These are phyloP conservation scores for Lemur catta DNA, from an alignment of 2,797 vertebrate genomes.

Conservation along the genomic window DNA sequence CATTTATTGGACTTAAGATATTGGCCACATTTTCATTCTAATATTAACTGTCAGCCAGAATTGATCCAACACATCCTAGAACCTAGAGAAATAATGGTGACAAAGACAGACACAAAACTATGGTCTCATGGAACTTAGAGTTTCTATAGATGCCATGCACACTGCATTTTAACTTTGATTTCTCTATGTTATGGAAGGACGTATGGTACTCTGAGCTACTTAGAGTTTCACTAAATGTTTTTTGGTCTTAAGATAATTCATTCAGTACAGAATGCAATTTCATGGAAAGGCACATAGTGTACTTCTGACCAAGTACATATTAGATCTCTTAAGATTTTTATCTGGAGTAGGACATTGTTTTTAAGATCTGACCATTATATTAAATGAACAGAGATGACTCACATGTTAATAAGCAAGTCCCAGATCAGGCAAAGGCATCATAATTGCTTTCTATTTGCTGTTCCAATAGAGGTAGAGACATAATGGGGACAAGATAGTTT, in stretches of 20 bases:
- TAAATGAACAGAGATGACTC: slow-evolving; percentile 27
- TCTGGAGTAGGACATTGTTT: background rate
- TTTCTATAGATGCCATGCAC: background rate
- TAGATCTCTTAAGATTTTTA: background rate
- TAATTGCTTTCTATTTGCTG: slow-evolving; percentile 35
- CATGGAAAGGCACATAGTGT: background rate
- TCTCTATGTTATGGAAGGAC: background rate
- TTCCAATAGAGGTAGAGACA: background rate
- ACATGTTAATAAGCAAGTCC: background rate
- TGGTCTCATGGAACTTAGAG: background rate
- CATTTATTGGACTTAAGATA: background rate
- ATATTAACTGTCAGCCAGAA: background rate
- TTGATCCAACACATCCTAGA: background rate
- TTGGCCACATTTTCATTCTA: background rate
- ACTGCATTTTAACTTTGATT: background rate
- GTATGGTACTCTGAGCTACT: background rate
- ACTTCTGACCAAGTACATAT: background rate
- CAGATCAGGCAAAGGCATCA: background rate
- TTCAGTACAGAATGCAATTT: background rate
- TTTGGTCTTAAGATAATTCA: background rate
- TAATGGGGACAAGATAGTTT: slow-evolving; percentile 17
- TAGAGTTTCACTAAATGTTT: background rate
- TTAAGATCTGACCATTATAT: background rate
- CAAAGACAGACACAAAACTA: background rate
- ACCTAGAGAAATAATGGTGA: background rate